Evolutionary conservation across 2,113 vertebrate species (phyloP), one percentile per base, ranked within the genome.

Genomic region (Daubentonia madagascariensis): DNA sequence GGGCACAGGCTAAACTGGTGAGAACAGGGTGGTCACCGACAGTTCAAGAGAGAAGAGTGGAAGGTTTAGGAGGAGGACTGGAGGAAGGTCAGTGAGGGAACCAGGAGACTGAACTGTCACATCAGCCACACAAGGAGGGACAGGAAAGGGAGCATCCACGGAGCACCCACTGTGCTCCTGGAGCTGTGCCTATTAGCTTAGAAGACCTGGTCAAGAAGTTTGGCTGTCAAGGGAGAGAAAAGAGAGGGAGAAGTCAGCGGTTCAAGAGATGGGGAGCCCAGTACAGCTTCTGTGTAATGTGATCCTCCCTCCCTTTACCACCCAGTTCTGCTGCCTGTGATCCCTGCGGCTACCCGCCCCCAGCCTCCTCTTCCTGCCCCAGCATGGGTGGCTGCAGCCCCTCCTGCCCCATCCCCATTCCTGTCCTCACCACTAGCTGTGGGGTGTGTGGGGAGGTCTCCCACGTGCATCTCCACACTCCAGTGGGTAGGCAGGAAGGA

Each of bases 401-500:
- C 94, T 73, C 57, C 85, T 83, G 14, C 59, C 32, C 14, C 5
- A 4, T 22, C 63, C 50, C 81, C 13, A 5, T 28, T 11, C 32
- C n/a, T 4, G 5, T 35, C 52, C 9, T 76, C 10, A 1, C 50
- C 89, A 52, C 75, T 63, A 75, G 88, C 87, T 92, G 95, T 20
- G 6, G 81, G 50, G 76, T 52, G 59, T 84, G 75, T 28, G 63
- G 54, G 78, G 96, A 83, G 97, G 83, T 86, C 92, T 96, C 95
- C 94, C 92, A 84, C 95, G 1, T 65, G 68, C n/a, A 91, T 83
- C 93, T 93, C 91, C 78, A 70, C 52, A 79, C 83, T 91, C 86
- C 93, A 14, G 91, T 23, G 50, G 96, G 98, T 94, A 95, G 95
- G 97, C 1, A 84, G 87, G 89, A 94, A 96, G 93, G 75, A 97